Percentiles rank a stretch among this genome's conserved stretches.
These are phyloP conservation scores for Teleiodes luculella DNA, from an alignment of 2,888 invertebrate species.

Conservation along the genomic window DNA sequence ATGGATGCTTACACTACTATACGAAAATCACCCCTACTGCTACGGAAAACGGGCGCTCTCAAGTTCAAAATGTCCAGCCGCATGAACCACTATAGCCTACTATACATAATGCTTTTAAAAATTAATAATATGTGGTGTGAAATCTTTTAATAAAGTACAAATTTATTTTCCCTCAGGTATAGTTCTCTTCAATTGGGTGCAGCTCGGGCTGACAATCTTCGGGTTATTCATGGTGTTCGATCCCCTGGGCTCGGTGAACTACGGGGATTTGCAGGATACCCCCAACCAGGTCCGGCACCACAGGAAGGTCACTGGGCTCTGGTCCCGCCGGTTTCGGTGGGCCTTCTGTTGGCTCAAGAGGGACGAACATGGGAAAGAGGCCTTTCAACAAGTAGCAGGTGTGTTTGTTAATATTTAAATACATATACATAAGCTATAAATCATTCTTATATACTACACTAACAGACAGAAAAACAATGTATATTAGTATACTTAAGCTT, in stretches of 20 bases:
- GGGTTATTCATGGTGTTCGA: constrained; percentile 90
- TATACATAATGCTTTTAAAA: no score
- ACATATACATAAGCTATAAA: no score
- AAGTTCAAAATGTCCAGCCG: no score
- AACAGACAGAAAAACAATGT: no score
- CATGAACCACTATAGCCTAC: no score
- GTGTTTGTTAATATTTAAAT: constrained; percentile 30
- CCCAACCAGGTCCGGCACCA: constrained; percentile 83
- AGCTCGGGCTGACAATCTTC: constrained; percentile 85
- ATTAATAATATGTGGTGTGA: no score
- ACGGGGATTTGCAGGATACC: constrained; percentile 81
- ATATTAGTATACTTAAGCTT: no score
- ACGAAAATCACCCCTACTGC: no score
- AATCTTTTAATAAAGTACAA: background rate
- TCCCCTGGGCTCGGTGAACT: constrained; percentile 84
- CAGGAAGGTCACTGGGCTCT: constrained; percentile 83
- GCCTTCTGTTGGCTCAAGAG: constrained; percentile 86
- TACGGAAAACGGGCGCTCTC: no score
- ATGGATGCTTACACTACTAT: no score
- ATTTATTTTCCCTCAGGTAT: constrained; percentile 72
- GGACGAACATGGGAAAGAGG: constrained; percentile 87
- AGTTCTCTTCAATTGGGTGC: constrained; percentile 89
- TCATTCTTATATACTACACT: no score
- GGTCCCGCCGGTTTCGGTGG: constrained; percentile 86
- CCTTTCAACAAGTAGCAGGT: constrained; percentile 89